A percentile compares a stretch with the other conserved stretches of the same genome.
Evolutionary conservation across 2,888 invertebrate species (phyloP).

Genomic region (Erannis defoliaria): DNA sequence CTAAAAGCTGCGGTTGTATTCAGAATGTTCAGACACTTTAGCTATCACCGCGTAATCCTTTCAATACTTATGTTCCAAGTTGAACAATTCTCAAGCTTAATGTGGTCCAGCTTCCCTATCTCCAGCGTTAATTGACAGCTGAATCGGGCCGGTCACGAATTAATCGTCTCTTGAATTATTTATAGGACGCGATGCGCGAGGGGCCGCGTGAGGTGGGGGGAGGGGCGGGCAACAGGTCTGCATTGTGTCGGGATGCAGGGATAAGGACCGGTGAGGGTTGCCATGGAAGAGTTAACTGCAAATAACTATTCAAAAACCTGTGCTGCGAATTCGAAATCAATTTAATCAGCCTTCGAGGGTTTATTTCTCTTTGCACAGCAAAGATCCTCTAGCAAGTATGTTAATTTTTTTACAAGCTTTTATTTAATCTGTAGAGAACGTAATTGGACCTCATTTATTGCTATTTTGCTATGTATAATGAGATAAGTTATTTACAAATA

Average conservation of each 20-base stretch:
- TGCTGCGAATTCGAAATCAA: too few species aligned
- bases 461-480: too few species aligned
- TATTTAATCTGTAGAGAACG: too few species aligned
- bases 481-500: too few species aligned
- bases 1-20: neutral
- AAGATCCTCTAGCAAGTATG: too few species aligned
- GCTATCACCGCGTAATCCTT: constrained; percentile 6
- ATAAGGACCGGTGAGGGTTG: constrained; percentile 66
- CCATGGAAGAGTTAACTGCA: constrained; percentile 33
- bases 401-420: too few species aligned
- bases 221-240: constrained; percentile 73
- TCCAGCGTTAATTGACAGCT: constrained; percentile 80
- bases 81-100: constrained; percentile 21
- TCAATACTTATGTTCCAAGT: neutral
- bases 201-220: constrained; percentile 47
- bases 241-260: constrained; percentile 80
- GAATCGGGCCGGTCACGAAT: constrained; percentile 81
- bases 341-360: too few species aligned
- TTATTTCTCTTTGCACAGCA: too few species aligned
- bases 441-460: too few species aligned
- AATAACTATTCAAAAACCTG: neutral
- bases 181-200: constrained; percentile 72
- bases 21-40: neutral
- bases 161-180: constrained; percentile 83
- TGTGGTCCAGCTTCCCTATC: constrained; percentile 41